phyloP scores from a whole-genome alignment of 2,797 vertebrate genomes.

The Atherinosoma microstoma region DNA sequence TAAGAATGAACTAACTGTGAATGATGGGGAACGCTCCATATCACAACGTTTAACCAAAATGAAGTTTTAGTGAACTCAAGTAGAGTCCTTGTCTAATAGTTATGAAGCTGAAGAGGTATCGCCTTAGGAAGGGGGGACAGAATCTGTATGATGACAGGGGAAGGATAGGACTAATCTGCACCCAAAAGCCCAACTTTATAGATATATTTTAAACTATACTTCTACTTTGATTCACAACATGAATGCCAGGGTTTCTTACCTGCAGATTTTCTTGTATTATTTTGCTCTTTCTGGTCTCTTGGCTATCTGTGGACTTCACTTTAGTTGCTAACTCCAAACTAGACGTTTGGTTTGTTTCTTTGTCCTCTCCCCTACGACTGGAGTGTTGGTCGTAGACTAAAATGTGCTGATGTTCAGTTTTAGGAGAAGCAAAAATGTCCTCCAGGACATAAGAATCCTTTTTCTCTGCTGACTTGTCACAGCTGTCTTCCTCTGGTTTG shows the following conservation, averaged over 20 bases:
- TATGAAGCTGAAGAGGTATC: too few species aligned
- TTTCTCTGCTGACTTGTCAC: constrained; percentile 6
- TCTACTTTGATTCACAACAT: not conserved
- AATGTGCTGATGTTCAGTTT: constrained; percentile 11
- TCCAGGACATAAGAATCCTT: not conserved
- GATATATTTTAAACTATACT: not conserved
- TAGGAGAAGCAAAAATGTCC: not conserved
- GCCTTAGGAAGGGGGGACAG: too few species aligned
- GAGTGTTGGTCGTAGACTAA: constrained; percentile 2
- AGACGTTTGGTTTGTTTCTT: not conserved
- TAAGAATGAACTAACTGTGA: not conserved
- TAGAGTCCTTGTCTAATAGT: too few species aligned
- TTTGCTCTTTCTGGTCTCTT: constrained; percentile 1
- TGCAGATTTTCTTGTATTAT: not conserved
- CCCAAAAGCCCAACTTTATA: not conserved
- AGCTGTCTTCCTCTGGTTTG: not conserved
- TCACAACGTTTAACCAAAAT: not conserved
- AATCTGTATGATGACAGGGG: too few species aligned
- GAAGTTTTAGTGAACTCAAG: too few species aligned
- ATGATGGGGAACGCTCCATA: not conserved
- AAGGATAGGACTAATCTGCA: too few species aligned
- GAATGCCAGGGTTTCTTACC: constrained; percentile 42
- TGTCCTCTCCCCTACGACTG: not conserved
- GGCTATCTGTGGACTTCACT: constrained; percentile 11
- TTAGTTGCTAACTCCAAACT: constrained; percentile 10